Base-by-base conservation (phyloP, 2,113 vertebrate species). In the Corythornis cristatus region DNA sequence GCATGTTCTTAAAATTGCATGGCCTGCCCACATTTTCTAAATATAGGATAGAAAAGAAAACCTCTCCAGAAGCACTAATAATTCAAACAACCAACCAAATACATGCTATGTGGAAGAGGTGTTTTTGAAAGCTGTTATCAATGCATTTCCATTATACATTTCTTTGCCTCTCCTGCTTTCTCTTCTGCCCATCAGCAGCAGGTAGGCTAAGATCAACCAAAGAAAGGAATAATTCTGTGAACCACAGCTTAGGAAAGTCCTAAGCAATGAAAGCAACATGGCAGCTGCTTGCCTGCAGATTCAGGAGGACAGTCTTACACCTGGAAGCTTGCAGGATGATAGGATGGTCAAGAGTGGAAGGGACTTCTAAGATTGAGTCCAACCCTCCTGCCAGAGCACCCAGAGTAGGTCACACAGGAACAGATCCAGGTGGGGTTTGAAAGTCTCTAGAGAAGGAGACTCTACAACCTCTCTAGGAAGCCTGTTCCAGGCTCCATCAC, bases 21-120 rank as follows among this genome's bases (percentile, higher is more conserved):
- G n/a, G 60, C 75, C 82, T 95, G 83, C 90, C 88, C 72, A 86
- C 85, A 91, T 74, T 88, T 94, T 89, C 93, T 92, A 93, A 94
- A 92, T 89, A 92, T 79, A 96, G 88, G 62, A 37, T 37, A 53
- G 66, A 51, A 45, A 74, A 89, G 84, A 67, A 87, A 89, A 58
- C 62, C 33, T 85, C 86, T 75, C 78, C 74, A 87, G 81, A 87
- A 87, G 71, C 20, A 40, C 60, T 77, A 91, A 92, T 90, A 90
- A 58, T 66, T 46, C 29, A 83, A 75, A 2, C 37, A 62, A 66
- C 4, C 48, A 65, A 90, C 26, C 40, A 68, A 88, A 74, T 12
- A 28, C 12, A 23, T 9, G 8, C 43, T 43, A 68, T 1, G 1
- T 16, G 46, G 46, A 87, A 82, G 74, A 66, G 56, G 35, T 65